Percentiles rank a stretch among this genome's conserved stretches.
Evolutionary conservation across 2,888 invertebrate species (phyloP).

Genomic region (Frankliniella fusca): DNA sequence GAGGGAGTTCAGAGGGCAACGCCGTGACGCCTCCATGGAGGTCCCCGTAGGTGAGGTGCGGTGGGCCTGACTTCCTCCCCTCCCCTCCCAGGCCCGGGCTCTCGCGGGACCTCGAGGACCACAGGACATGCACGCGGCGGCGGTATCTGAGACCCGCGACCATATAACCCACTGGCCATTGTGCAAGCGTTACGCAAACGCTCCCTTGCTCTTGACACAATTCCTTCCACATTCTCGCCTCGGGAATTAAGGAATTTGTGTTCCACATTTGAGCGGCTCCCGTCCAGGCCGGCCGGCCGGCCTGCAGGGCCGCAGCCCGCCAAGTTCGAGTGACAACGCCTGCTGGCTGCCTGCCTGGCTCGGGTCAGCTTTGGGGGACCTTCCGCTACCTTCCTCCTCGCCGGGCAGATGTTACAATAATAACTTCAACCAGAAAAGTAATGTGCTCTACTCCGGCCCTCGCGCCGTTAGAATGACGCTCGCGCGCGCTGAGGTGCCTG

Average conservation of each 20-base stretch:
- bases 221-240: slow-evolving; percentile 6
- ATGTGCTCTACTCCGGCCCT: too few species aligned
- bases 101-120: not conserved
- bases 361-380: too few species aligned
- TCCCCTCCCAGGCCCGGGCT: not conserved
- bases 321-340: too few species aligned
- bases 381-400: too few species aligned
- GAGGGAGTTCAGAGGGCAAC: too few species aligned
- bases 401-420: too few species aligned
- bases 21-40: too few species aligned
- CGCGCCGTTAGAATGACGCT: too few species aligned
- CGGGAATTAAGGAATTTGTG: not conserved
- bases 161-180: not conserved
- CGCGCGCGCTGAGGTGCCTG: too few species aligned
- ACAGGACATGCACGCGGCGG: not conserved
- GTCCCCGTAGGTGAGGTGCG: too few species aligned
- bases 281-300: not conserved
- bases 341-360: too few species aligned
- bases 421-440: too few species aligned
- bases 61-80: not conserved
- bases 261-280: not conserved
- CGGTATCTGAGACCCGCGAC: not conserved
- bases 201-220: slow-evolving; percentile 5
- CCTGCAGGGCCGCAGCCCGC: not conserved
- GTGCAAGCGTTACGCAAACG: not conserved